phyloP scores from a whole-genome alignment of 2,797 vertebrate genomes.

The Halcyon chelicuti region DNA sequence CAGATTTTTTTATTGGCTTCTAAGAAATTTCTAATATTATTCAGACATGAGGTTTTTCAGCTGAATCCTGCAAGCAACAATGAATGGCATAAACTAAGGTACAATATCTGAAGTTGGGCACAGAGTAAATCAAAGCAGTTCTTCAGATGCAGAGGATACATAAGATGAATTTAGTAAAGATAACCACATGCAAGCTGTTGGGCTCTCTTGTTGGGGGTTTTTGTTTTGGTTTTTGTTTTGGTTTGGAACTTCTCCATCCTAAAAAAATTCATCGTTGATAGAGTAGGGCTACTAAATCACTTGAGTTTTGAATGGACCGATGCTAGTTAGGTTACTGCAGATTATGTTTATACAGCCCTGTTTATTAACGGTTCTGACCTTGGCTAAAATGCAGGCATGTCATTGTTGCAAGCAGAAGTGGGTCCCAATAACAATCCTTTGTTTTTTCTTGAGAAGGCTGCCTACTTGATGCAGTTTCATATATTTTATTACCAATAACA shows the following conservation, averaged over 20 bases:
- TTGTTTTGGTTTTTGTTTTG: neutral
- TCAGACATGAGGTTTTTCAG: neutral
- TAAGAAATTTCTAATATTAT: neutral
- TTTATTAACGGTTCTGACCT: neutral
- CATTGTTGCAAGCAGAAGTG: neutral
- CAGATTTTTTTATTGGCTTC: neutral
- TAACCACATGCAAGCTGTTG: neutral
- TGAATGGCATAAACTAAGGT: neutral
- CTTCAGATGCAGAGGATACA: neutral
- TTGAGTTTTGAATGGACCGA: neutral
- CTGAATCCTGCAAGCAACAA: neutral
- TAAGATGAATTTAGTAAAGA: neutral
- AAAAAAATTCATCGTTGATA: neutral
- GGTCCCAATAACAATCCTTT: neutral
- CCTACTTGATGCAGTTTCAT: neutral
- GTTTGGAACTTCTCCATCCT: neutral
- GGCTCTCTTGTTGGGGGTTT: neutral
- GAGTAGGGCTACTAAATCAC: neutral
- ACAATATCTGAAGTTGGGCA: neutral
- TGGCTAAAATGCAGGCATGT: neutral
- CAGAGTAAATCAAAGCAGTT: neutral
- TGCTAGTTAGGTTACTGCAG: neutral
- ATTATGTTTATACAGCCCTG: neutral
- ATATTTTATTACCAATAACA: neutral
- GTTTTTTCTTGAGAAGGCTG: neutral